Percentiles rank a stretch among this genome's conserved stretches.
phyloP scores from a whole-genome alignment of 2,888 invertebrate species.

The Patella pellucida region DNA sequence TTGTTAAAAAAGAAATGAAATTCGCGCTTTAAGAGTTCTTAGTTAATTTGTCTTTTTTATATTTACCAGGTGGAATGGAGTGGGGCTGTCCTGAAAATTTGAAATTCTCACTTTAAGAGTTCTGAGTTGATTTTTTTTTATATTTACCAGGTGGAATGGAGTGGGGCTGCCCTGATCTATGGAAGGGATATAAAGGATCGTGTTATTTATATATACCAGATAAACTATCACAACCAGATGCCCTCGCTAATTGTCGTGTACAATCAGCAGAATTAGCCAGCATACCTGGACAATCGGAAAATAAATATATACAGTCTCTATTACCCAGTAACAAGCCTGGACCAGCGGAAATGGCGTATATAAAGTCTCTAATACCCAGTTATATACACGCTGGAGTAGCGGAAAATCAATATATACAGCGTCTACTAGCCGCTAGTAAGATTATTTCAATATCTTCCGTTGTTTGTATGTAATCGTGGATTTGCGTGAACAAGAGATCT shows the following conservation, averaged over 20 bases:
- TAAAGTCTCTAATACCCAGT: constrained; percentile 46
- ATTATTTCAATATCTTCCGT: too few relatives aligned
- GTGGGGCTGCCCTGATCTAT: constrained; percentile 50
- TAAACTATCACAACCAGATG: constrained; percentile 33
- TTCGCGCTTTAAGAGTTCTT: too few relatives aligned
- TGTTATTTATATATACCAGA: constrained; percentile 40
- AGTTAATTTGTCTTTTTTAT: too few relatives aligned
- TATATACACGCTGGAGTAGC: constrained; percentile 35
- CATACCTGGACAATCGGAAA: constrained; percentile 44
- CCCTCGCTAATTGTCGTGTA: constrained; percentile 37
- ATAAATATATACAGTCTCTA: constrained; percentile 48
- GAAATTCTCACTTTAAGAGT: too few relatives aligned
- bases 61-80: too few relatives aligned
- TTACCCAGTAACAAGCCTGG: constrained; percentile 43
- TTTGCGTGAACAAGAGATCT: too few relatives aligned
- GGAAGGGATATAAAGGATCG: constrained; percentile 42
- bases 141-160: constrained; percentile 35
- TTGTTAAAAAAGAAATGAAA: too few relatives aligned
- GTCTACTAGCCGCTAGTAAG: constrained; percentile 48
- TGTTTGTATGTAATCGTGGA: too few relatives aligned
- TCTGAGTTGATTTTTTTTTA: too few relatives aligned
- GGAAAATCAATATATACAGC: constrained; percentile 50
- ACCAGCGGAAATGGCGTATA: constrained; percentile 46
- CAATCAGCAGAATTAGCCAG: constrained; percentile 42
- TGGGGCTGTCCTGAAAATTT: too few relatives aligned